Conservation (phyloP, 2,113 vertebrate species). For the Climacteris rufus region DNA sequence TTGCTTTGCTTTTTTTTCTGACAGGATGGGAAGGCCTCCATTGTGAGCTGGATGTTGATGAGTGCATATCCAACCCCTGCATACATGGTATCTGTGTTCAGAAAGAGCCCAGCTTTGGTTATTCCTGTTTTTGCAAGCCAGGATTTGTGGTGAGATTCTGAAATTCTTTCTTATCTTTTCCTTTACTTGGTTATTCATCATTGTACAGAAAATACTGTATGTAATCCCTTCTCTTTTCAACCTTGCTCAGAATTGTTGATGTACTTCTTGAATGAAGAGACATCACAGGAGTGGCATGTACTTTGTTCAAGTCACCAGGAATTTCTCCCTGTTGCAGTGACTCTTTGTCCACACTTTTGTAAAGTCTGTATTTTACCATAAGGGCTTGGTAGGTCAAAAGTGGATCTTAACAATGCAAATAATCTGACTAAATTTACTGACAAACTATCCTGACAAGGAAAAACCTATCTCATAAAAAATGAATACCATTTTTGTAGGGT, state of each 20-base stretch:
- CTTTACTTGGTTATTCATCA: not conserved
- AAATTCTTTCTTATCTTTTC: not conserved
- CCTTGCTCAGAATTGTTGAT: not conserved
- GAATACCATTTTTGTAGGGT: not conserved
- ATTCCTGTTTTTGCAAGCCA: conserved; percentile 86
- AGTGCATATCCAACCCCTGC: conserved; percentile 85
- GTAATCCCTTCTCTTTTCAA: not conserved
- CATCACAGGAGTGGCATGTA: not conserved
- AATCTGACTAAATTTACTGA: not conserved
- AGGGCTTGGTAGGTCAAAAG: not conserved
- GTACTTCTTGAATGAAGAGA: not conserved
- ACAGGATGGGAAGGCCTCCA: conserved; percentile 87
- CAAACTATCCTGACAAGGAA: not conserved
- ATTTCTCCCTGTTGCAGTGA: not conserved
- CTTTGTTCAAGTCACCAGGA: not conserved
- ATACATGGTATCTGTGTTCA: conserved; percentile 86
- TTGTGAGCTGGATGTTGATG: conserved; percentile 86
- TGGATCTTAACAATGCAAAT: not conserved
- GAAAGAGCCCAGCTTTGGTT: conserved; percentile 81
- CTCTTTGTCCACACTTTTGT: not conserved
- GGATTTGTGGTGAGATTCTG: conserved; percentile 85
- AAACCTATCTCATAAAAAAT: not conserved
- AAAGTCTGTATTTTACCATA: not conserved
- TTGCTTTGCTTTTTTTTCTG: conserved; percentile 16
- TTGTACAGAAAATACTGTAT: not conserved